Evolutionary conservation across 1,140 invertebrate genomes (phyloP).

Genomic region (Choristoneura fumiferana): DNA sequence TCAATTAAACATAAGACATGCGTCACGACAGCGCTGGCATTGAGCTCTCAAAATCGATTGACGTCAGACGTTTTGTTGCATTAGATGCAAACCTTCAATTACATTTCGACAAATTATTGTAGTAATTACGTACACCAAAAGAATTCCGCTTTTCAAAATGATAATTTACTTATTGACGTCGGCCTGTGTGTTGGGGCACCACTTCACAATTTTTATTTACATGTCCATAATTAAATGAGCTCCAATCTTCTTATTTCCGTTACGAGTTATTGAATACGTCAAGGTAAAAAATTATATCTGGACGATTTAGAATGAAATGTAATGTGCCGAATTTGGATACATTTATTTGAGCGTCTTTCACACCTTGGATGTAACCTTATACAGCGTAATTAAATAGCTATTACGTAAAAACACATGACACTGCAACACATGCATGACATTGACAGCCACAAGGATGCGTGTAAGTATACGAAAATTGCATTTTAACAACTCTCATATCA

Average conservation of each 20-base stretch:
- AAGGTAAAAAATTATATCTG: no score
- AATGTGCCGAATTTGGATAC: no score
- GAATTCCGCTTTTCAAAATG: conserved; percentile 19
- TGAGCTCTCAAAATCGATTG: conserved; percentile 9
- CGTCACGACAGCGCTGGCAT: conserved; percentile 19
- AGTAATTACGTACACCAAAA: conserved; percentile 18
- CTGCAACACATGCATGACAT: no score
- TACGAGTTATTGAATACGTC: no score
- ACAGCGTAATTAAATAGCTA: background rate
- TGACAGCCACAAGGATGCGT: background rate
- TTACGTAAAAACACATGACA: background rate
- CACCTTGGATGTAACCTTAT: no score
- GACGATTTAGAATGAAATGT: no score
- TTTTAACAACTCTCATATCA: background rate
- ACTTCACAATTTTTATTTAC: background rate
- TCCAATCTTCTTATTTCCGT: background rate
- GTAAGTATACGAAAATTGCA: background rate
- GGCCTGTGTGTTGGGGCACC: background rate
- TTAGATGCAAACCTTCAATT: conserved; percentile 16
- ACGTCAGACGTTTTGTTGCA: conserved; percentile 6
- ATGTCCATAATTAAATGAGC: background rate
- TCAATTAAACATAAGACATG: conserved; percentile 11
- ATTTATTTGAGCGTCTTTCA: no score
- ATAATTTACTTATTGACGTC: conserved; percentile 15
- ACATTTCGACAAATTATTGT: conserved; percentile 6